Evolutionary conservation across 92 coral and sea anemone genomes (phyloP), one percentile per base, ranked within the genome.

Genomic region (Pocillopora grandis): DNA sequence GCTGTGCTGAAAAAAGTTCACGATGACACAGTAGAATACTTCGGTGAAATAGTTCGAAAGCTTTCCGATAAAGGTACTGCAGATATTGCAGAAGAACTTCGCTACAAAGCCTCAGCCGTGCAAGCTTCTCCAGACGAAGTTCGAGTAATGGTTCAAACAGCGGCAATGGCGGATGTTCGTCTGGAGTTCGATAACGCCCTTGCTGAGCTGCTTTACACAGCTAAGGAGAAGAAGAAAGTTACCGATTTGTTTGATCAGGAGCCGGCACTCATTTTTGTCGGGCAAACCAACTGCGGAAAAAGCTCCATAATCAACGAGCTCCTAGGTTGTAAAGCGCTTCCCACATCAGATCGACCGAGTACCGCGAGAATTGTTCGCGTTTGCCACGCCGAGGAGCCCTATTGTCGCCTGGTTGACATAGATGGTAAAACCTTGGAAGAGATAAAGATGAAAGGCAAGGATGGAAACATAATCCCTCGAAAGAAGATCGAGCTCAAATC

Each of bases 281-380:
- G 94, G 10, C 94, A 91, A 71, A 91, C 94, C 16, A 91, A 91
- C 88, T 85, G 94, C 62, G 94, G 94, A 18, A 91, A 91, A 64
- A 91, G 94, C 88, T 91, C 94, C 68, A 88, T 91, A 59, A 85
- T 91, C 19, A 91, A 91, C 81, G 92, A 91, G 74, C 79, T 91
- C 13, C 65, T 91, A 17, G 87, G 91, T 4, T 59, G 72, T 77
- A 88, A 80, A 71, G 77, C 90, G 12, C 92, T 91, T 56, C 80
- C 92, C 1, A 88, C 94, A 60, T 87, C 91, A 2, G 92, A 88
- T 72, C 94, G 78, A 73, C 94, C 94, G 23, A 85, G 94, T 72
- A 91, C 94, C 12, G 91, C 94, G 0, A 56, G 94, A 57, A 88
- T 91, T 67, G 94, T 91, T n/a, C 91, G 91, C 59, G 76, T 88